Evolutionary conservation across 2,888 invertebrate genomes (phyloP).

Genomic region (Chorisops tibialis): DNA sequence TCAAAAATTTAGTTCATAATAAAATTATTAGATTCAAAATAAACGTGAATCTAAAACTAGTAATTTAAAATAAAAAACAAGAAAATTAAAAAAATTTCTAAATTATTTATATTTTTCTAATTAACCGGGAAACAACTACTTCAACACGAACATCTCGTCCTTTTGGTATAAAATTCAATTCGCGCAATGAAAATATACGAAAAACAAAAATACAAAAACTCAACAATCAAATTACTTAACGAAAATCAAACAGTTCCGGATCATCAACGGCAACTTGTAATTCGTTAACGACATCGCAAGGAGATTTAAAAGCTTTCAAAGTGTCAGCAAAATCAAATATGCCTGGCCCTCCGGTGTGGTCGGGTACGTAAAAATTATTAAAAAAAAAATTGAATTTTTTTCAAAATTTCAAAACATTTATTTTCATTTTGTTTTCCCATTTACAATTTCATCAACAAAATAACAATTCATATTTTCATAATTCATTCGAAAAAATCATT

Average conservation of each 20-base stretch:
- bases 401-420: not conserved
- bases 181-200: too few relatives aligned
- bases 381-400: constrained; percentile 6
- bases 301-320: constrained; percentile 20
- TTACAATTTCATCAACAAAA: not conserved
- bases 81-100: not conserved
- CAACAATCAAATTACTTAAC: too few relatives aligned
- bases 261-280: constrained; percentile 1
- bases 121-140: too few relatives aligned
- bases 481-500: constrained; percentile 4
- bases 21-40: too few relatives aligned
- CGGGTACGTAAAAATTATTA: constrained; percentile 46
- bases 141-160: too few relatives aligned
- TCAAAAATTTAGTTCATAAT: too few relatives aligned
- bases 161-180: too few relatives aligned
- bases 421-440: not conserved
- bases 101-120: too few relatives aligned
- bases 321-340: constrained; percentile 39
- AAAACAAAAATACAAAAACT: too few relatives aligned
- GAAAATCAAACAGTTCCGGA: not conserved
- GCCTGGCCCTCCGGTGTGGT: constrained; percentile 53
- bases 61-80: not conserved
- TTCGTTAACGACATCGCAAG: not conserved
- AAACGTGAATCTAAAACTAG: too few relatives aligned
- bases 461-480: constrained; percentile 13